Conservation (phyloP, 2,888 invertebrate species). For the Panzeria rudis region DNA sequence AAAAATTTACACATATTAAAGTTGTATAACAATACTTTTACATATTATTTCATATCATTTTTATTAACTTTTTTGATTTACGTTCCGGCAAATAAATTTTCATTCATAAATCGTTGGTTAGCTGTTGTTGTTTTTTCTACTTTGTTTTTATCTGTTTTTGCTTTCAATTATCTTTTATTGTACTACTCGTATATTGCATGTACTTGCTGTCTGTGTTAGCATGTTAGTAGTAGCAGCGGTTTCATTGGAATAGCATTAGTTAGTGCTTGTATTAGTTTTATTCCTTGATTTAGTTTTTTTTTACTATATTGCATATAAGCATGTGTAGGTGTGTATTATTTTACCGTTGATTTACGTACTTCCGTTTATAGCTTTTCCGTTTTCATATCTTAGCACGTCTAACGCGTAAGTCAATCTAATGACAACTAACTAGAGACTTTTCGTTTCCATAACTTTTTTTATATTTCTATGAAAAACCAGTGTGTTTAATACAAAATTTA, state of each 20-base stretch:
- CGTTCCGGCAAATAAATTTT: constrained; percentile 39
- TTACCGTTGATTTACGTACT: constrained; percentile 60
- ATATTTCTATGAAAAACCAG: constrained; percentile 4
- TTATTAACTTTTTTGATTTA: constrained; percentile 22
- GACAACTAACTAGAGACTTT: constrained; percentile 55
- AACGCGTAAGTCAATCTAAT: constrained; percentile 41
- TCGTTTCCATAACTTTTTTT: constrained; percentile 30
- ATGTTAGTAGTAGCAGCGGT: constrained; percentile 35
- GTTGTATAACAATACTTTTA: background rate
- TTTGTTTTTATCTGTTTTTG: constrained; percentile 32
- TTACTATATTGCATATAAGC: background rate
- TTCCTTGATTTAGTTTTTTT: background rate
- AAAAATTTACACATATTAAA: background rate
- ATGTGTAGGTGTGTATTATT: background rate
- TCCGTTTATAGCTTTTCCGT: constrained; percentile 17
- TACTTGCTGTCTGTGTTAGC: constrained; percentile 20
- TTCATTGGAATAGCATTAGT: constrained; percentile 5
- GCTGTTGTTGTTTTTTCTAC: too few species aligned
- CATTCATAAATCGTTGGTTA: constrained; percentile 49
- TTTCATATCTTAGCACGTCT: constrained; percentile 25
- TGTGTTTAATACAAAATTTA: background rate
- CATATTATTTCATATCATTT: background rate
- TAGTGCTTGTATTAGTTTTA: constrained; percentile 23
- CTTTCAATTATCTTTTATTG: constrained; percentile 19
- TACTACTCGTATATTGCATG: background rate